These are phyloP conservation scores for Ligdia adustata DNA, from an alignment of 2,888 invertebrate genomes.

Conservation along the genomic window DNA sequence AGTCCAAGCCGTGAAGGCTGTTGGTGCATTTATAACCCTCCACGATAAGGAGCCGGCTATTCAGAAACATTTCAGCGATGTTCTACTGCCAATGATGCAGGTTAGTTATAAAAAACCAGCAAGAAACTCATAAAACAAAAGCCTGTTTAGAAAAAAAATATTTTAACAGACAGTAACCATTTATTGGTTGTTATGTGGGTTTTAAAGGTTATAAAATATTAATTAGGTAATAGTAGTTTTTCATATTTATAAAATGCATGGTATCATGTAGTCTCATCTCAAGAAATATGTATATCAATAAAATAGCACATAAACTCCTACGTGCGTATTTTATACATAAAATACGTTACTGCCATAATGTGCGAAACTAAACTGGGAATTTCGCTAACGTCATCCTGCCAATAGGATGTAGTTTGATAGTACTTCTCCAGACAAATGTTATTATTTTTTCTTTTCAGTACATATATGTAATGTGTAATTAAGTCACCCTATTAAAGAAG, in stretches of 20 bases:
- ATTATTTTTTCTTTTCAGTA: background rate
- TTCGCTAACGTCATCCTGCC: constrained; percentile 77
- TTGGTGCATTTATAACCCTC: constrained; percentile 94
- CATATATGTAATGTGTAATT: too few species aligned
- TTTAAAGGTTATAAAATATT: too few species aligned
- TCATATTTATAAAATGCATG: too few species aligned
- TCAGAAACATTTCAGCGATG: constrained; percentile 93
- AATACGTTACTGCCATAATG: constrained; percentile 70
- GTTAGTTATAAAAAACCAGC: too few species aligned
- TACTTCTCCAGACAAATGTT: constrained; percentile 67
- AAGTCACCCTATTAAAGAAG: too few species aligned
- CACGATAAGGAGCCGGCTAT: constrained; percentile 97
- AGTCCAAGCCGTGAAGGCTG: constrained; percentile 92
- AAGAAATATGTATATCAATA: too few species aligned
- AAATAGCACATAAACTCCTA: constrained; percentile 60
- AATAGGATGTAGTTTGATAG: constrained; percentile 79
- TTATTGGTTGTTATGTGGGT: too few species aligned
- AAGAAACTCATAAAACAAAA: too few species aligned
- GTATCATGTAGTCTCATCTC: too few species aligned
- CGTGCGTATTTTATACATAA: constrained; percentile 60
- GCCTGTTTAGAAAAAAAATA: too few species aligned
- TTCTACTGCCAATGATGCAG: constrained; percentile 91
- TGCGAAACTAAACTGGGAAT: constrained; percentile 71
- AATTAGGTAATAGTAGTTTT: too few species aligned
- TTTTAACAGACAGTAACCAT: too few species aligned